Evolutionary conservation across 2,888 invertebrate species (phyloP), one percentile per base, ranked within the genome.

Genomic region (Idaea aversata): DNA sequence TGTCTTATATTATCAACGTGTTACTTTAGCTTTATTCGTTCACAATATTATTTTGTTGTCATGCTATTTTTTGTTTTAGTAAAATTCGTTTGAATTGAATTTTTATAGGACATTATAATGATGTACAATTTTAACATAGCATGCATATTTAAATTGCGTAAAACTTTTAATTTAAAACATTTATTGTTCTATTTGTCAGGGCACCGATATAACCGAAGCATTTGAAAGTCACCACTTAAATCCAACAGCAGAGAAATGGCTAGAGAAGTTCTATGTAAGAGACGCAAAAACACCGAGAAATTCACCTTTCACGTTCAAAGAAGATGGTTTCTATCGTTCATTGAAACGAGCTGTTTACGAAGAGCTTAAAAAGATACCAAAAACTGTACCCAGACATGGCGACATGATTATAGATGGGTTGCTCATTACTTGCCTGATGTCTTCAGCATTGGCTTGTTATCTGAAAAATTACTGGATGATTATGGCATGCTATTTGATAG

Each of bases 251-350:
- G 92, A 94, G 68, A 93, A 93, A 70, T 79, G 96, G 64, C 82
- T 97, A 5, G 87, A 92, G 13, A 96, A 95, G 76, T 97, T 94
- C 79, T 95, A 93, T 77, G 91, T 96, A 0, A 91, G 94, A 15
- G 93, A 95, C 15, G 96, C 96, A 0, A 86, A 82, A 47, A 88
- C 91, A 0, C 94, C 95, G 0, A 92, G 97, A 73, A 95, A 95
- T 77, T 95, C 96, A 0, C 96, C 96, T 0, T 94, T 96, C 69
- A 97, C 96, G 0, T 96, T 97, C 75, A 86, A 95, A 63, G 94
- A 95, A 1, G 93, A 96, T 75, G 97, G 96, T 0, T 97, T 97
- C 81, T 97, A 95, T 76, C 93, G 88, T 68, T 95, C 95, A 0
- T 88, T 97, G 3, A 96, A 96, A 78, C 86, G 84, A 59, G 92